phyloP scores from a whole-genome alignment of 2,888 invertebrate genomes.

The Hymenopus coronatus region DNA sequence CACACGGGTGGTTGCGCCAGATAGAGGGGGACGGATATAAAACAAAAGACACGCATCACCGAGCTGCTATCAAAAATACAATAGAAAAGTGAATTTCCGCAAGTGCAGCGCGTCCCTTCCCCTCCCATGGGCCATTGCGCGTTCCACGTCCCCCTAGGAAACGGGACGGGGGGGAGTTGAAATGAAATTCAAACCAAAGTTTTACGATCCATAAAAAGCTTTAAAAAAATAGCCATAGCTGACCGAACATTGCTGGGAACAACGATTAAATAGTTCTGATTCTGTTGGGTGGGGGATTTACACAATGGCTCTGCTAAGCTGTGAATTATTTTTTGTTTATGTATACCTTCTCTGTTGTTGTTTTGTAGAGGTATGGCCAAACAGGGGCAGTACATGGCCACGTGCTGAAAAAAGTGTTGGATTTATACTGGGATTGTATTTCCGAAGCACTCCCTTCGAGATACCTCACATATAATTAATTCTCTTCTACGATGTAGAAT shows the following conservation, averaged over 20 bases:
- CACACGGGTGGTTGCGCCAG: neutral
- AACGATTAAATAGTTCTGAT: constrained; percentile 16
- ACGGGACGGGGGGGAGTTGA: neutral
- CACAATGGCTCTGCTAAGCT: neutral
- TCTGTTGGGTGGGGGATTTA: neutral
- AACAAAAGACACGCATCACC: constrained; percentile 18
- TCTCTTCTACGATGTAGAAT: too few relatives aligned
- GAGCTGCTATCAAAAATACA: constrained; percentile 2
- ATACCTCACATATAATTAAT: too few relatives aligned
- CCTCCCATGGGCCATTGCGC: neutral
- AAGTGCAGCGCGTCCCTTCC: neutral
- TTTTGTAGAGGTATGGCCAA: neutral
- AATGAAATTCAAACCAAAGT: constrained; percentile 24
- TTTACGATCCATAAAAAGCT: constrained; percentile 27
- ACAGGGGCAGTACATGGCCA: too few relatives aligned
- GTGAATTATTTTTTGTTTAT: neutral
- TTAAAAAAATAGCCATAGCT: constrained; percentile 3
- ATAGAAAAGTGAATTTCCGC: constrained; percentile 20
- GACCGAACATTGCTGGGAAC: neutral
- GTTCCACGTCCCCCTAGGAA: neutral
- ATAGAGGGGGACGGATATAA: neutral
- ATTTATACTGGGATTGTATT: too few relatives aligned
- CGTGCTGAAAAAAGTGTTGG: too few relatives aligned
- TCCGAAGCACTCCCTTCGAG: too few relatives aligned
- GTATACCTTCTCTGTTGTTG: neutral